A percentile compares a stretch with the other conserved stretches of the same genome.
Evolutionary conservation across 1,140 invertebrate species (phyloP).

Genomic region (Zaprionus inermis): DNA sequence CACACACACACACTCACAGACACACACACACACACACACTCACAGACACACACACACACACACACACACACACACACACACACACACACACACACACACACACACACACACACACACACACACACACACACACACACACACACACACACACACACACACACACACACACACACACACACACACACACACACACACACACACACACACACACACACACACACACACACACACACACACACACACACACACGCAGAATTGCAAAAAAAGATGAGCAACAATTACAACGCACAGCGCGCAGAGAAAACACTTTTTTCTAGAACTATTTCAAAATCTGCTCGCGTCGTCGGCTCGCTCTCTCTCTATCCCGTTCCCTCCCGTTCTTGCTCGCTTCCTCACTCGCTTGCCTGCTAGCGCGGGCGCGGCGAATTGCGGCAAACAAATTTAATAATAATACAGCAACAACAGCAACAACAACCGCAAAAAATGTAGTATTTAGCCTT

Average conservation of each 20-base stretch:
- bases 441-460: conserved; percentile 73
- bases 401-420: not conserved
- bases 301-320: conserved; percentile 69
- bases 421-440: conserved; percentile 73
- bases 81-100: conserved; percentile 27
- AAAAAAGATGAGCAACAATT: conserved; percentile 11
- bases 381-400: not conserved
- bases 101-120: conserved; percentile 25
- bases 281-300: conserved; percentile 33
- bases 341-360: not conserved
- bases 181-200: conserved; percentile 31
- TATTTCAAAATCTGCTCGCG: conserved; percentile 62
- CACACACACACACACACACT: conserved; percentile 27
- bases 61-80: conserved; percentile 31
- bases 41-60: conserved; percentile 35
- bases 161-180: conserved; percentile 33
- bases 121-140: conserved; percentile 24
- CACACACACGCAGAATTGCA: conserved; percentile 29
- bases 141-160: conserved; percentile 32
- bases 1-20: conserved; percentile 22
- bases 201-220: conserved; percentile 27
- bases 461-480: conserved; percentile 47
- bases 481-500: conserved; percentile 80
- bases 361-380: not conserved
- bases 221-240: conserved; percentile 32